A percentile compares a stretch with the other conserved stretches of the same genome.
Conservation (phyloP, 2,797 vertebrate genomes). For the Acrossocheilus wenchowensis region DNA sequence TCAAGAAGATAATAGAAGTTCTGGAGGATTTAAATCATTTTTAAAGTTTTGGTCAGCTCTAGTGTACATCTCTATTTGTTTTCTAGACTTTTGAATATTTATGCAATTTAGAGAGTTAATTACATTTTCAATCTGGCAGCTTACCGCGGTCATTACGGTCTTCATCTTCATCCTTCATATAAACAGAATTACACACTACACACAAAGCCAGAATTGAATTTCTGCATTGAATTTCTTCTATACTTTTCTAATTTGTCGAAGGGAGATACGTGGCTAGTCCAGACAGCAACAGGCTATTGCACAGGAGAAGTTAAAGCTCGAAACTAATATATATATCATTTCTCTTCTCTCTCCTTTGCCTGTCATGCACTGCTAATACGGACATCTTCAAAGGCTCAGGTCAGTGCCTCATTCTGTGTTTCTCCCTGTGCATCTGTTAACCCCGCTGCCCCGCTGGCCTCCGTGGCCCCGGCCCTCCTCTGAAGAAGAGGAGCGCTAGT, state of each 20-base stretch:
- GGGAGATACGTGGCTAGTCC: neutral
- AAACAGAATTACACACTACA: constrained; percentile 15
- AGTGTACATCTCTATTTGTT: neutral
- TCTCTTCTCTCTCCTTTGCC: constrained; percentile 81
- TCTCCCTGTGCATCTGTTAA: constrained; percentile 72
- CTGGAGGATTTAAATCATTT: neutral
- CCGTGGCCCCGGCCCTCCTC: constrained; percentile 34
- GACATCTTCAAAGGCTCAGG: constrained; percentile 99
- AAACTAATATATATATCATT: constrained; percentile 71
- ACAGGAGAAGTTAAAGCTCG: constrained; percentile 31
- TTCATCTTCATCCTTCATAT: constrained; percentile 31
- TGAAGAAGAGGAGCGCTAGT: constrained; percentile 57
- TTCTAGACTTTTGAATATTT: neutral
- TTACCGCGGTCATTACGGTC: neutral
- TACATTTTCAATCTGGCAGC: constrained; percentile 25
- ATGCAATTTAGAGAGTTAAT: constrained; percentile 14
- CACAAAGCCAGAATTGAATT: neutral
- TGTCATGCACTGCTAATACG: constrained; percentile 93
- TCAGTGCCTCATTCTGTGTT: constrained; percentile 91
- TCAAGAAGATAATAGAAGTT: neutral
- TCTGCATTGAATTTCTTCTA: constrained; percentile 8
- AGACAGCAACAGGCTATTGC: neutral
- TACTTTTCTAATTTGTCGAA: constrained; percentile 38
- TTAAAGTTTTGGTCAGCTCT: neutral
- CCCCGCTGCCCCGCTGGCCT: constrained; percentile 64